These are phyloP conservation scores for Dusona sp. DNA, from an alignment of 2,888 invertebrate genomes.

Conservation along the genomic window DNA sequence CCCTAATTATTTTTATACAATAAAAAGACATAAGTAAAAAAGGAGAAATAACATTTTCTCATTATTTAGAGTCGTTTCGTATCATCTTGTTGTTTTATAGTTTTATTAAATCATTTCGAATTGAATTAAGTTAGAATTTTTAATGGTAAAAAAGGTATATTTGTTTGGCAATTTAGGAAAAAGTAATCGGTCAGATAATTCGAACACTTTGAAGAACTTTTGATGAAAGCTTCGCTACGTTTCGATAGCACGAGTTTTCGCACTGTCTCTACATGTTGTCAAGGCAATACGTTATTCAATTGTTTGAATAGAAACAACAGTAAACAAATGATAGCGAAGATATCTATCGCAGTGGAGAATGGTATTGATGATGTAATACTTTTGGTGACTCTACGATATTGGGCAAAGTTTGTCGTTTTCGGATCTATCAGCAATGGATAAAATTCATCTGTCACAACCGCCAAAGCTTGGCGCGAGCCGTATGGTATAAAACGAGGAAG, in stretches of 20 bases:
- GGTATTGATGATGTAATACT: not conserved
- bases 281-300: not conserved
- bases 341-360: not conserved
- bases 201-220: not conserved
- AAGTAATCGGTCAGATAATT: not conserved
- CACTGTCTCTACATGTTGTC: not conserved
- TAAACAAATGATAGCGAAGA: not conserved
- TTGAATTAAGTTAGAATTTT: not conserved
- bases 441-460: conserved; percentile 12
- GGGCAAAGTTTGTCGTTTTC: conserved; percentile 16
- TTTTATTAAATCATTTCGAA: not conserved
- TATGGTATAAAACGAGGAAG: not conserved
- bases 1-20: conserved; percentile 6
- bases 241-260: not conserved
- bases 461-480: not conserved
- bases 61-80: conserved; percentile 10
- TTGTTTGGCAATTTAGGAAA: not conserved
- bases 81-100: conserved; percentile 5
- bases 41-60: not conserved
- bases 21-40: conserved; percentile 1
- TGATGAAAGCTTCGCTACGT: not conserved
- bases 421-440: conserved; percentile 12
- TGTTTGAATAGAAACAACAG: not conserved
- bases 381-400: not conserved
- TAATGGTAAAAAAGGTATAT: not conserved